Percentiles rank a stretch among this genome's conserved stretches.
phyloP scores from a whole-genome alignment of 1,140 invertebrate species.

The Apis laboriosa region DNA sequence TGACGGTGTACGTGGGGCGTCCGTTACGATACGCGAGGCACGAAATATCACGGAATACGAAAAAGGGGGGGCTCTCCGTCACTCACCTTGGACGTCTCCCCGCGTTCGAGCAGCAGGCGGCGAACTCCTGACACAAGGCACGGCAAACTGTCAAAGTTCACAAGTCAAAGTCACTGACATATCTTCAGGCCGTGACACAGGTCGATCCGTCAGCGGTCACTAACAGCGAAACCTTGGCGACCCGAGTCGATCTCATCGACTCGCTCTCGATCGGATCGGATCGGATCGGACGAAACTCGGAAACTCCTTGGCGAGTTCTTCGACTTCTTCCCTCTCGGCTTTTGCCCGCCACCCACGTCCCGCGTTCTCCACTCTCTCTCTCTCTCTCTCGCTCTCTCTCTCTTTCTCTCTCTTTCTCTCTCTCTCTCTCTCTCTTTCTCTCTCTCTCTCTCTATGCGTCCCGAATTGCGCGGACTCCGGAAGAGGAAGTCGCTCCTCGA shows the following conservation, averaged over 20 bases:
- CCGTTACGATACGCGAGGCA: not conserved
- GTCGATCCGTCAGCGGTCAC: slow-evolving; percentile 21
- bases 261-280: not conserved
- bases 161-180: slow-evolving; percentile 64
- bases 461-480: too few relatives aligned
- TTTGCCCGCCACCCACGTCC: not conserved
- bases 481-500: not conserved
- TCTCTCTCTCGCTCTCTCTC: not conserved
- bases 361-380: not conserved
- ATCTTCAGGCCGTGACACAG: slow-evolving; percentile 33
- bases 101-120: slow-evolving; percentile 32
- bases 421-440: too few relatives aligned
- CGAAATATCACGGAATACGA: too few relatives aligned
- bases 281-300: not conserved
- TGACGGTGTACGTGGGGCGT: too few relatives aligned
- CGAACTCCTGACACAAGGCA: slow-evolving; percentile 44
- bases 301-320: not conserved
- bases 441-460: too few relatives aligned
- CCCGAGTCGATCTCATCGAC: slow-evolving; percentile 19
- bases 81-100: slow-evolving; percentile 39
- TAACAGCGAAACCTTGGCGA: not conserved
- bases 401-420: too few relatives aligned
- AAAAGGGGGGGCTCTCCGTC: not conserved
- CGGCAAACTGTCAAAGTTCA: slow-evolving; percentile 62
- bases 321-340: not conserved